Base-by-base conservation (phyloP, 2,113 vertebrate genomes). In the Capra hircus region DNA sequence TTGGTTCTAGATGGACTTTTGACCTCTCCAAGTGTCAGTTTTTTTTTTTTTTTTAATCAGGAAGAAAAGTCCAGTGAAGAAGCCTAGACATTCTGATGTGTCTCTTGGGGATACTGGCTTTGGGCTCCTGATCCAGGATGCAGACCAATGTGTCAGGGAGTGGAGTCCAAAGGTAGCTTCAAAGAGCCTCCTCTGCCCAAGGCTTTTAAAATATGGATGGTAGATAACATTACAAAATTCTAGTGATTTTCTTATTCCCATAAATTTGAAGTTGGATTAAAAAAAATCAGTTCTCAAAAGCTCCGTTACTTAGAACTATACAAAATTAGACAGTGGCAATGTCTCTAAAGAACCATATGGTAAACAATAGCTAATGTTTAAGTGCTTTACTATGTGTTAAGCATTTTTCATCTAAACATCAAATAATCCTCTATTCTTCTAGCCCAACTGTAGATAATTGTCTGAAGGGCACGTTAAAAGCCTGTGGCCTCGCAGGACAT, bases 61-160 rank as follows among this genome's bases (percentile, higher is more conserved):
- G 4, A 48, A 50, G 23, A 25, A 59, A 55, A 50, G 33, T 1
- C 7, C 50, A 2, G 7, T 3, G 19, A 7, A 16, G 5, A 16
- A 16, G 6, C 7, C 21, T 33, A 50, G 12, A 9, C 9, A 8
- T 6, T 40, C n/a, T 8, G 6, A 2, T 55, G 10, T n/a, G 11
- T 14, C 40, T 21, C n/a, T 25, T 3, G 1, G 14, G 7, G 4
- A 52, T 7, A 19, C 15, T 48, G 52, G 2, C 23, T 50, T 25
- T 2, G 21, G 3, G 1, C 7, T 19, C n/a, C 6, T 53, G 0
- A 17, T 6, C 36, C 16, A 14, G 7, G 5, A n/a, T 7, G 0
- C 3, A 1, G 5, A 52, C 1, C 13, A 2, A 0, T 2, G 23
- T 33, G 5, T 12, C 7, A 1, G 3, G 30, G 10, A 14, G 45